Evolutionary conservation across 2,797 vertebrate genomes (phyloP), one percentile per base, ranked within the genome.

Genomic region (Mormyrus proboscirostris): DNA sequence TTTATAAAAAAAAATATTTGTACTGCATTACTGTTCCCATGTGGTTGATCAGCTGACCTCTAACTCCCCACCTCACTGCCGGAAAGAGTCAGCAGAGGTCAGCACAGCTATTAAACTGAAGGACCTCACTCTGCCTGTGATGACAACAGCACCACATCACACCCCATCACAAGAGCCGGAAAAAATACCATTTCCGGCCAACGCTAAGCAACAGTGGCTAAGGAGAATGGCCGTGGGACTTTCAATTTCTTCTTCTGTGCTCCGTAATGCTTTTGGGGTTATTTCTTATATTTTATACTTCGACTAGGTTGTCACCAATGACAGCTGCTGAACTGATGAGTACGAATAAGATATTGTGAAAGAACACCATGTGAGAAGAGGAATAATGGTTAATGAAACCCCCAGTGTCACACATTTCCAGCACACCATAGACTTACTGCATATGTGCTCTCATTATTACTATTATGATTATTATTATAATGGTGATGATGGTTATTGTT

Each of bases 221-320:
- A 19, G 51, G 50, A 41, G 12, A 57, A n/a, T 25, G 50, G 25
- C 49, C 1, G 2, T 38, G 50, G 25, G 12, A 19, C 2, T 55
- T 86, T 59, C 51, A 57, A 8, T 38, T n/a, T 38, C 12, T 53
- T 19, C 10, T 19, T 6, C 51, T 19, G 25, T 50, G 33, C 29
- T 33, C 50, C 22, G 0, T 33, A 29, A n/a, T 86, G 85, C 29
- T 55, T 57, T 38, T 55, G 50, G 7, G 53, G 53, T 8, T 29
- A 86, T 86, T 86, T 86, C 59, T 57, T 38, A 86, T 55, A 86
- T 86, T 44, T 79, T 41, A 86, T 57, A 41, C 4, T 82, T 53
- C 44, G 38, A 47, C 87, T 65, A 29, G 14, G 19, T 25, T 53
- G 65, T 33, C 65, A 88, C 14, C 8, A n/a, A 10, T 76, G 44